phyloP scores from a whole-genome alignment of 30 jellyfish, hydroid and myxozoan species.

The Pelagia noctiluca region DNA sequence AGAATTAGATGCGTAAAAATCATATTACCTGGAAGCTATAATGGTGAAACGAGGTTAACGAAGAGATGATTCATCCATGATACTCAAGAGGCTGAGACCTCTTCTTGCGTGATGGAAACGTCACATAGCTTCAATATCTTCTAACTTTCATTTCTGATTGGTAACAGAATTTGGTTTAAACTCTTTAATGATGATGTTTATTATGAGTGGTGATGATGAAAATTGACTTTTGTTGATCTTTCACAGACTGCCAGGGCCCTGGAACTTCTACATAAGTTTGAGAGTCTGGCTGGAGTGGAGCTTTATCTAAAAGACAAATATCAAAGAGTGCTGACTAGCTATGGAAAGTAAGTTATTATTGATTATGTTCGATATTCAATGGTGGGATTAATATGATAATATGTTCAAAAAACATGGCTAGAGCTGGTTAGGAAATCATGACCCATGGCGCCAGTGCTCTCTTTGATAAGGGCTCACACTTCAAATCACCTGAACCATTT shows the following conservation, averaged over 20 bases:
- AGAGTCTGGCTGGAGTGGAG: slow-evolving; percentile 82
- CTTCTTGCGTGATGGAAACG: no score
- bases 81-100: no score
- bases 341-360: slow-evolving; percentile 85
- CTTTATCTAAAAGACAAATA: slow-evolving; percentile 76
- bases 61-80: slow-evolving; percentile 87
- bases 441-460: no score
- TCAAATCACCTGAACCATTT: no score
- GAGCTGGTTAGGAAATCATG: no score
- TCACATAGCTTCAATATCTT: no score
- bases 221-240: not conserved
- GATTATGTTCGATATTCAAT: no score
- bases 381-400: no score
- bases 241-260: slow-evolving; percentile 79
- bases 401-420: no score
- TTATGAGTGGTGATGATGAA: slow-evolving; percentile 54
- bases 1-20: slow-evolving; percentile 70
- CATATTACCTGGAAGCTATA: slow-evolving; percentile 92
- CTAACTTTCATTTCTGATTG: no score
- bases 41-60: slow-evolving; percentile 89
- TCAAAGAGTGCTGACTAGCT: slow-evolving; percentile 73
- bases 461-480: no score
- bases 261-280: slow-evolving; percentile 75
- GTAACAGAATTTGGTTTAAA: slow-evolving; percentile 37
- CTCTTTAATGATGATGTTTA: not conserved